phyloP scores from a whole-genome alignment of 2,797 vertebrate species.

The Lophotriccus pileatus region DNA sequence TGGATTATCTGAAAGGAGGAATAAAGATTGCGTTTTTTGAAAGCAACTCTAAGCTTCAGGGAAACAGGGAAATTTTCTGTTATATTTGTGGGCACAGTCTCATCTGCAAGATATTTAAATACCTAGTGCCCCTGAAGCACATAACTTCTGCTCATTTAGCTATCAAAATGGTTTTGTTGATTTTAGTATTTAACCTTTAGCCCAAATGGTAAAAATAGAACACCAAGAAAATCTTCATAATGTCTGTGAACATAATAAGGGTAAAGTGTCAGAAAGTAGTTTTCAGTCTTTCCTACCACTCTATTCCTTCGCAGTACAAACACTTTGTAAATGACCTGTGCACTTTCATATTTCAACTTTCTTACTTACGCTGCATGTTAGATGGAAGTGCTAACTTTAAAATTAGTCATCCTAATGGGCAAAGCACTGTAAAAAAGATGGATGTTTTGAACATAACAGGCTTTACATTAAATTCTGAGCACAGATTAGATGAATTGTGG shows the following conservation, averaged over 20 bases:
- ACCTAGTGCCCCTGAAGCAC: neutral
- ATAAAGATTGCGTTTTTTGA: neutral
- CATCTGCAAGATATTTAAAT: neutral
- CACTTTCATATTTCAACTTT: slow-evolving; percentile 7
- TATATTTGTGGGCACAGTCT: neutral
- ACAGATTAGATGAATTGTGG: slow-evolving; percentile 47
- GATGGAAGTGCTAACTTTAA: slow-evolving; percentile 26
- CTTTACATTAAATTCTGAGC: slow-evolving; percentile 33
- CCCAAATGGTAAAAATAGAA: neutral
- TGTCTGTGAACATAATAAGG: neutral
- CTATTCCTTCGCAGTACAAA: neutral
- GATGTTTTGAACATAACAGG: slow-evolving; percentile 53
- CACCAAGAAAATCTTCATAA: neutral
- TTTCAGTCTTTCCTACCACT: neutral
- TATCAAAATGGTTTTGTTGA: neutral
- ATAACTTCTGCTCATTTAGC: neutral
- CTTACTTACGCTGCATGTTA: slow-evolving; percentile 6
- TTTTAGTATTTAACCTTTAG: neutral
- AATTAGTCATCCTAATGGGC: slow-evolving; percentile 42
- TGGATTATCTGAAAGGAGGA: neutral
- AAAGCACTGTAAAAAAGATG: slow-evolving; percentile 40
- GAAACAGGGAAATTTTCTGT: neutral
- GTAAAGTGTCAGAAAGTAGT: neutral
- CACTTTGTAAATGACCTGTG: neutral
- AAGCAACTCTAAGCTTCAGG: neutral